Evolutionary conservation across 1,140 invertebrate genomes (phyloP), one percentile per base, ranked within the genome.

Genomic region (Hyles vespertilio): DNA sequence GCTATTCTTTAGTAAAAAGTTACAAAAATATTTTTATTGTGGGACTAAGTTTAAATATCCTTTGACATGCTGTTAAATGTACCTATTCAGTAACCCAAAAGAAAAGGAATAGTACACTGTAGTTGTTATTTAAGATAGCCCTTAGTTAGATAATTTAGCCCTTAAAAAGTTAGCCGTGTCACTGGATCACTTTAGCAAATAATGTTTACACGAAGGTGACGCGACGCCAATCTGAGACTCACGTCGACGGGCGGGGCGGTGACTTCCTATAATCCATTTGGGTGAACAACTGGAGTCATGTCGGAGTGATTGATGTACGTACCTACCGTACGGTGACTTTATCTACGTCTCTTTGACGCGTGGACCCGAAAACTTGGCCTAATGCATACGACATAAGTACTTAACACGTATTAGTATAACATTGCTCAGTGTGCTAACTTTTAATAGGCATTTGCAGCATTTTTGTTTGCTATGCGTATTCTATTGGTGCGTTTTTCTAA

Each of bases 231-330:
- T 80, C 79, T 77, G 78, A 77, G 61, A 78, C 77, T 79, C 79
- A 80, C 77, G 72, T 80, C 63, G 56, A 54, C 59, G 68, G 72
- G 73, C 59, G 72, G 69, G 77, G 74, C 71, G 67, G 61, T 65
- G 69, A 75, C 79, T 86, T 84, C 79, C 78, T 81, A 81, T 86
- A 84, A 86, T 86, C 81, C 83, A 86, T 86, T 86, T 86, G 74
- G 73, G 76, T 70, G 77, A 84, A 86, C 81, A 82, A 79, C 79
- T 79, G 74, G 66, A 84, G 78, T 83, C 78, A 78, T 82, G 83
- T 82, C 79, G 77, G 64, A 63, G 72, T 84, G 83, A 86, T 86
- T 86, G 81, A 84, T 86, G 83, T 79, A 79, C 77, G 77, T 74
- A 71, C 63, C 58, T 73, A 70, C 69, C 74, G 67, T 70, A 61